Evolutionary conservation across 2,113 vertebrate genomes (phyloP).

Genomic region (Erythrolamprus reginae): DNA sequence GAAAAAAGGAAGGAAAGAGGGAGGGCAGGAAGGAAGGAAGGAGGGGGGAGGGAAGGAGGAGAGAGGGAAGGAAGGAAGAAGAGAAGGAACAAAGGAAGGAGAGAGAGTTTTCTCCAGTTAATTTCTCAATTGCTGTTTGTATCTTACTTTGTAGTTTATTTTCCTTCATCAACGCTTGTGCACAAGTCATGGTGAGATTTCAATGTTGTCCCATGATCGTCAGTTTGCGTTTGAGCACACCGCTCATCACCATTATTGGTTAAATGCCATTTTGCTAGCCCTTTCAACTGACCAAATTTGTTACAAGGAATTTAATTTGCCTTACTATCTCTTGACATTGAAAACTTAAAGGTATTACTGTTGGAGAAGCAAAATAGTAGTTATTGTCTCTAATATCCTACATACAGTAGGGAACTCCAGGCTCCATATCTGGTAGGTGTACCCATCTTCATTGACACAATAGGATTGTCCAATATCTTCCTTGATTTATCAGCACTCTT

Average conservation of each 20-base stretch:
- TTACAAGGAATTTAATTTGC: neutral
- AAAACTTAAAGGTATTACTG: neutral
- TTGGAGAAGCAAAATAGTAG: neutral
- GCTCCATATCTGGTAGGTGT: neutral
- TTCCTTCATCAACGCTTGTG: neutral
- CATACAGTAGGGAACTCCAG: neutral
- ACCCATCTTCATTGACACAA: neutral
- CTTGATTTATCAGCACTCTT: neutral
- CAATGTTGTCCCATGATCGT: neutral
- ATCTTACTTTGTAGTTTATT: neutral
- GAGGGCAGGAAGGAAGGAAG: no score
- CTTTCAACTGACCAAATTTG: neutral
- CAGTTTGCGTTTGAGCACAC: neutral
- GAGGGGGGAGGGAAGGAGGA: no score
- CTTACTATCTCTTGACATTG: neutral
- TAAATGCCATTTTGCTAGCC: neutral
- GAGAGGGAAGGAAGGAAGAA: neutral
- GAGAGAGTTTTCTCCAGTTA: neutral
- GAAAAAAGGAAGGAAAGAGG: neutral
- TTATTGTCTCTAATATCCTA: neutral
- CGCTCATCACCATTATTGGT: neutral
- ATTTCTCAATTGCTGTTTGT: neutral
- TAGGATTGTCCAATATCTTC: neutral
- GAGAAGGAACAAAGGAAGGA: no score
- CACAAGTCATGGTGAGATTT: neutral